A percentile compares a stretch with the other conserved stretches of the same genome.
phyloP scores from a whole-genome alignment of 2,888 invertebrate species.

The Melolontha melolontha region DNA sequence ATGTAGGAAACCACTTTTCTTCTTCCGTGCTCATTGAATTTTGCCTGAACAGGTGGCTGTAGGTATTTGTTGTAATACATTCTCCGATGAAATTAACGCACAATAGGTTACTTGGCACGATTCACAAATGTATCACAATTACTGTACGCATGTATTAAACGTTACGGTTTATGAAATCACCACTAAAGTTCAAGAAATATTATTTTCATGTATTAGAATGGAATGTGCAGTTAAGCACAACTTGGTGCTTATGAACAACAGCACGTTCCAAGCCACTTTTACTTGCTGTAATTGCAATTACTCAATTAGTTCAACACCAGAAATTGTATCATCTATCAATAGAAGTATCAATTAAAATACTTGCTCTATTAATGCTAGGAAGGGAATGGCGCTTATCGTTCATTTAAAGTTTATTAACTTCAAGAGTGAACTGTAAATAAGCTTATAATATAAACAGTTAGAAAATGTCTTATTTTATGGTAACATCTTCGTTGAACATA shows the following conservation, averaged over 20 bases:
- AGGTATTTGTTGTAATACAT: constrained; percentile 65
- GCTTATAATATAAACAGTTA: constrained; percentile 10
- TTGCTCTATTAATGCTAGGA: constrained; percentile 20
- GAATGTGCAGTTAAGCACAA: constrained; percentile 38
- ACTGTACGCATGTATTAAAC: constrained; percentile 19
- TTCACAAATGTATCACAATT: constrained; percentile 19
- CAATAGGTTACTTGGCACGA: constrained; percentile 4
- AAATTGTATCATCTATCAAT: constrained; percentile 38
- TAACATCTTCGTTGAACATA: neutral
- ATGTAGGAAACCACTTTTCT: constrained; percentile 59
- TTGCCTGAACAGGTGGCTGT: constrained; percentile 61
- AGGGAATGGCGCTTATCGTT: neutral
- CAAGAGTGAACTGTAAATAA: neutral
- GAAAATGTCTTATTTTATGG: neutral
- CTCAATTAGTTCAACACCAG: constrained; percentile 34
- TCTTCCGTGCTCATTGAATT: constrained; percentile 57
- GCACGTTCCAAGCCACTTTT: constrained; percentile 30
- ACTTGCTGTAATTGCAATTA: constrained; percentile 32
- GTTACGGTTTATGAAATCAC: constrained; percentile 33
- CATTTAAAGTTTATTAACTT: neutral
- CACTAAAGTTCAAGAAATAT: constrained; percentile 36
- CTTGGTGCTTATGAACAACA: constrained; percentile 33
- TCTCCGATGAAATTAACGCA: constrained; percentile 7
- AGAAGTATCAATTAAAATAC: constrained; percentile 28
- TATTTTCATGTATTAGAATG: constrained; percentile 35